Conservation (phyloP, 2,797 vertebrate genomes). For the Threskiornis aethiopicus region DNA sequence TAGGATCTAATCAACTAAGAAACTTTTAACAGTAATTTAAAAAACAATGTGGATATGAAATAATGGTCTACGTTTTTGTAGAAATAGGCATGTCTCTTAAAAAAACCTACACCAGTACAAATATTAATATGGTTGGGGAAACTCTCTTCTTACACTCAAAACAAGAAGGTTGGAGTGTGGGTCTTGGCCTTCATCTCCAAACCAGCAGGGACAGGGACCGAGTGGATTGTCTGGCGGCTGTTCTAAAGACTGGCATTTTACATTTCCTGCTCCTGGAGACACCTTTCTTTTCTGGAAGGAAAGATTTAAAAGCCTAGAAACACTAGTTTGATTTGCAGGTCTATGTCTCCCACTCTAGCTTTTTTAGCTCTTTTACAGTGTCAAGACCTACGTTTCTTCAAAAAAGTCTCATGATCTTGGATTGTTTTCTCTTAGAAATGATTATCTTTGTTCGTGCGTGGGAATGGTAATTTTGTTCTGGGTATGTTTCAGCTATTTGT, state of each 20-base stretch:
- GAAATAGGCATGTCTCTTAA: neutral
- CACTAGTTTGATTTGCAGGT: neutral
- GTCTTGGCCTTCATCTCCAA: neutral
- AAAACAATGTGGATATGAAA: neutral
- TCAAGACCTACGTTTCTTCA: neutral
- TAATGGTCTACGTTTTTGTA: neutral
- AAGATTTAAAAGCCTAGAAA: neutral
- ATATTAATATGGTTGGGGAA: neutral
- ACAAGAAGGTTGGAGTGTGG: neutral
- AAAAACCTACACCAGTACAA: neutral
- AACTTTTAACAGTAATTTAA: neutral
- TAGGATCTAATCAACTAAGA: neutral
- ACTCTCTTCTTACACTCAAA: neutral
- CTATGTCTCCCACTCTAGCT: neutral
- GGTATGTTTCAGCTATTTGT: neutral
- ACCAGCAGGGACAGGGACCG: neutral
- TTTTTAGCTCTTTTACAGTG: neutral
- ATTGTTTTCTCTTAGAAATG: neutral
- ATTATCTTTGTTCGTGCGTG: neutral
- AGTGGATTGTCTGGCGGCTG: accelerated
- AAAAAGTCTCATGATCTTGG: neutral
- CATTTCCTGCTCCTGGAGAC: neutral
- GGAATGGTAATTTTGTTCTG: neutral
- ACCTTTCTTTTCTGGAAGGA: neutral
- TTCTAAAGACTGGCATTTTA: neutral